phyloP scores from a whole-genome alignment of 2,888 invertebrate species.

The Lathronympha strigana region DNA sequence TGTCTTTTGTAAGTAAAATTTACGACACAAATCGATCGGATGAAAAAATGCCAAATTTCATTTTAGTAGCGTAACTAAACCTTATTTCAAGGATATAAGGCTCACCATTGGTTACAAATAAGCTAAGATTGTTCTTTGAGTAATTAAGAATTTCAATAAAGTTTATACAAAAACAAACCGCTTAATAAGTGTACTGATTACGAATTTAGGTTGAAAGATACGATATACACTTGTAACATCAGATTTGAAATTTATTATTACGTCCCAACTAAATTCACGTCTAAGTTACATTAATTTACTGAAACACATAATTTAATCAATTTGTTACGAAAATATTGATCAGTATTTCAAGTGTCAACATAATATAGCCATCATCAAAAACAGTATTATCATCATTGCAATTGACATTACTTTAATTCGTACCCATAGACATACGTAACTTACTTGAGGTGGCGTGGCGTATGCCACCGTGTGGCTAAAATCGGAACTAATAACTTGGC shows the following conservation, averaged over 20 bases:
- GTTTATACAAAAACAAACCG: conserved; percentile 19
- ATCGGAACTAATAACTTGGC: no score
- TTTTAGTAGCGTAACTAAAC: background rate
- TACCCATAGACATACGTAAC: background rate
- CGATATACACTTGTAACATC: background rate
- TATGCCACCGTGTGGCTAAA: background rate
- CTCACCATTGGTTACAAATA: background rate
- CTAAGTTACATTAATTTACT: conserved; percentile 12
- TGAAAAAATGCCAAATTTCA: background rate
- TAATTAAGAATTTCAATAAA: background rate
- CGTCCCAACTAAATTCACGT: conserved; percentile 3
- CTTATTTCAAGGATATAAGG: background rate
- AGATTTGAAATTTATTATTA: conserved; percentile 6
- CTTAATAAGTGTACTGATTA: conserved; percentile 14
- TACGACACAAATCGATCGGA: background rate
- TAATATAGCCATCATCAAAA: background rate
- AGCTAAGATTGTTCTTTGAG: background rate
- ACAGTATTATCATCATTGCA: conserved; percentile 14
- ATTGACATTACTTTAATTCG: conserved; percentile 18
- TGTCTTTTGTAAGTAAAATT: conserved; percentile 24
- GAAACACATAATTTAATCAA: conserved; percentile 16
- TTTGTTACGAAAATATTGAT: conserved; percentile 40
- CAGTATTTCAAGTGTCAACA: conserved; percentile 32
- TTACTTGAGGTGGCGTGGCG: background rate
- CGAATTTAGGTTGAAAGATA: conserved; percentile 5